Evolutionary conservation across 2,113 vertebrate genomes (phyloP), one percentile per base, ranked within the genome.

Genomic region (Erinaceus europaeus): DNA sequence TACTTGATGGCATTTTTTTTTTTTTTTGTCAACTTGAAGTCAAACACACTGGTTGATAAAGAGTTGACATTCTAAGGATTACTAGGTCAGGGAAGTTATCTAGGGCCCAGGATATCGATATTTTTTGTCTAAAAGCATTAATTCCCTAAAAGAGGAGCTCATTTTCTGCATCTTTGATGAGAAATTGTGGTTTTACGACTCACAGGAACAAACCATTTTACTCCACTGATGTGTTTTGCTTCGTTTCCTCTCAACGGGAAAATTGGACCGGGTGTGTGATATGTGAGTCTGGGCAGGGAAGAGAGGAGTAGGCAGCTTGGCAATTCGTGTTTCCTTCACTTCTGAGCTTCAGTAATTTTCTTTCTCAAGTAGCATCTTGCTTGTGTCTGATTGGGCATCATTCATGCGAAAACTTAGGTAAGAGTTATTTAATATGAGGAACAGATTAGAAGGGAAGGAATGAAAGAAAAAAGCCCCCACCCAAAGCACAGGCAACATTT

Each of bases 11-110:
- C 23, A 44, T 59, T 78, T 62, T 89, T n/a, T n/a, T n/a, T n/a
- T n/a, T n/a, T n/a, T n/a, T n/a, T n/a, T n/a, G n/a, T 84, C 34
- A 75, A n/a, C 40, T 79, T 87, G 40, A 57, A 93, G 18, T 69
- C 42, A 52, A 1, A 68, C 85, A 85, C 44, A 25, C 18, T 6
- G 27, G 36, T n/a, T 90, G 68, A 36, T 59, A 64, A 90, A 76
- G 20, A 64, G 7, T 15, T n/a, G 1, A 91, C 71, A 80, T 18
- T 36, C 6, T 57, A 50, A 85, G 44, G 59, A 79, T 10, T 53
- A 34, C 9, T 38, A 38, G 27, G 25, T 74, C 42, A 72, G 72
- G 57, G 64, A 75, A 81, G 27, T 84, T 46, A 79, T 34, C 68
- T 71, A 40, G 42, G 18, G 13, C 48, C 23, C 52, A 15, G 27